Conservation (phyloP, 2,888 invertebrate genomes). For the Panzeria rudis region DNA sequence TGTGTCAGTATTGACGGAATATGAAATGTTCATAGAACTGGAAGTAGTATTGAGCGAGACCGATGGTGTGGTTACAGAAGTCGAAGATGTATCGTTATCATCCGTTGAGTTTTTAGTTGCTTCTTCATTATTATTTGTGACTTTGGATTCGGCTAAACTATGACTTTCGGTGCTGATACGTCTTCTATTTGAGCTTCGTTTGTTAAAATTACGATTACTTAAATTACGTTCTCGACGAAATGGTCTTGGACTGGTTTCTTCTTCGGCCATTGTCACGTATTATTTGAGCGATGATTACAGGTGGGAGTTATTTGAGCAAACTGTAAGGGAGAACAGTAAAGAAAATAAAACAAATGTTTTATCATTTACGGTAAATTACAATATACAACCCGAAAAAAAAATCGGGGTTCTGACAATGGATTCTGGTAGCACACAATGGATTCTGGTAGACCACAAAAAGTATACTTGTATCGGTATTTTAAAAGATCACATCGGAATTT, state of each 20-base stretch:
- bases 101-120: slow-evolving; percentile 42
- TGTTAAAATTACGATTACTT: slow-evolving; percentile 80
- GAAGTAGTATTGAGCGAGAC: slow-evolving; percentile 67
- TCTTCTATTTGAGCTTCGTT: slow-evolving; percentile 78
- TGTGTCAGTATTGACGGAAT: slow-evolving; percentile 81
- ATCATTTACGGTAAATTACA: not conserved
- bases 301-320: slow-evolving; percentile 21
- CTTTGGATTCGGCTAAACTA: slow-evolving; percentile 72
- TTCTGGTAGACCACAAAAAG: no score
- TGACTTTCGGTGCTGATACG: slow-evolving; percentile 75
- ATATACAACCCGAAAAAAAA: no score
- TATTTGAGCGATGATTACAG: slow-evolving; percentile 2
- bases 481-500: no score
- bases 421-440: no score
- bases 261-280: slow-evolving; percentile 77
- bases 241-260: slow-evolving; percentile 78
- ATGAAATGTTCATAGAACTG: slow-evolving; percentile 78
- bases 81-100: slow-evolving; percentile 53
- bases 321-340: slow-evolving; percentile 3
- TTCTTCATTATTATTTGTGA: slow-evolving; percentile 14
- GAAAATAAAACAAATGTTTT: not conserved
- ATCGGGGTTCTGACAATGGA: no score
- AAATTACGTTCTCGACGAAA: slow-evolving; percentile 81
- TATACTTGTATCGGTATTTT: no score
- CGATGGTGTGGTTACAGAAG: slow-evolving; percentile 34